A percentile compares a stretch with the other conserved stretches of the same genome.
These are phyloP conservation scores for Calypte anna DNA, from an alignment of 2,113 vertebrate species.

Conservation along the genomic window DNA sequence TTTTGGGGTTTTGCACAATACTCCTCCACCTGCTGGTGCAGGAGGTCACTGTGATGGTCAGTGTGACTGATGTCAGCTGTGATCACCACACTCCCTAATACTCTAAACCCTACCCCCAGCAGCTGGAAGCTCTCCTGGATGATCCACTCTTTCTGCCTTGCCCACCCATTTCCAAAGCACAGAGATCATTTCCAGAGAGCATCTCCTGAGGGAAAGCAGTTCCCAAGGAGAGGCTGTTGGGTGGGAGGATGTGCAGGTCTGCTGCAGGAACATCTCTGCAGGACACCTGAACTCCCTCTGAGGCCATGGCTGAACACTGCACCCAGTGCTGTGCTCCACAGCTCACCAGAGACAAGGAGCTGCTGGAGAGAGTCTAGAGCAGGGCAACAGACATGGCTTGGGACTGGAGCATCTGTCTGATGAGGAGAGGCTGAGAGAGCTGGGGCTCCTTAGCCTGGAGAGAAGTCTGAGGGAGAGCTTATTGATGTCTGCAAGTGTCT, in stretches of 20 bases:
- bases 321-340: too few species aligned
- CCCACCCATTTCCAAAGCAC: rapidly evolving
- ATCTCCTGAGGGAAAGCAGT: not conserved
- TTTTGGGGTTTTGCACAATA: not conserved
- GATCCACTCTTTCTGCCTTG: not conserved
- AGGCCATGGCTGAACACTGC: too few species aligned
- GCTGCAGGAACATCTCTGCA: not conserved
- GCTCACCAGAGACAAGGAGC: too few species aligned
- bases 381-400: too few species aligned
- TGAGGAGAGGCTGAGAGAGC: too few species aligned
- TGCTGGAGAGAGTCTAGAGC: too few species aligned
- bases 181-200: not conserved
- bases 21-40: rapidly evolving
- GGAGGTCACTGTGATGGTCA: not conserved
- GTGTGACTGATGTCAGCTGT: rapidly evolving
- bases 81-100: rapidly evolving
- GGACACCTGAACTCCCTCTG: too few species aligned
- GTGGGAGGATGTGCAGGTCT: not conserved
- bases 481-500: too few species aligned
- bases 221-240: not conserved
- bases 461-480: too few species aligned
- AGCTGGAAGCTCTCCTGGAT: not conserved
- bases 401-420: too few species aligned
- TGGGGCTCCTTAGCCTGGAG: too few species aligned
- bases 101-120: not conserved